phyloP scores from a whole-genome alignment of 1,140 invertebrate genomes.

The Bathynomus jamesi region DNA sequence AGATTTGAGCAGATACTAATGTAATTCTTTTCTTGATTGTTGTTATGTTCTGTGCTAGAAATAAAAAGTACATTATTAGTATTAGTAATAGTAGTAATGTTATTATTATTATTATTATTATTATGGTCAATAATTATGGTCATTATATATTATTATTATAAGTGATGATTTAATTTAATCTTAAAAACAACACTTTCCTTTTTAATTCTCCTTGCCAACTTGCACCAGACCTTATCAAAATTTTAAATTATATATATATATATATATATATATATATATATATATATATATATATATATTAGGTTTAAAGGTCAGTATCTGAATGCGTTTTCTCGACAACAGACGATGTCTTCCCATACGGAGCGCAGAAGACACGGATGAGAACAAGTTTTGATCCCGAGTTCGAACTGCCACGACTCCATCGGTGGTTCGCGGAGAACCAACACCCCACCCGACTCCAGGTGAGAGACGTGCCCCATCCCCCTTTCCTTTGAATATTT shows the following conservation, averaged over 20 bases:
- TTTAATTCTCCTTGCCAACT: too few species aligned
- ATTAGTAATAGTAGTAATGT: not conserved
- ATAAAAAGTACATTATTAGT: not conserved
- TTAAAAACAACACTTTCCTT: too few species aligned
- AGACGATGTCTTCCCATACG: slow-evolving; percentile 44
- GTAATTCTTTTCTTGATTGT: too few species aligned
- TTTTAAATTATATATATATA: slow-evolving; percentile 4
- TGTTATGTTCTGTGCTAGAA: too few species aligned
- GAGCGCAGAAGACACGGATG: slow-evolving; percentile 82
- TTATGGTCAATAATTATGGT: too few species aligned
- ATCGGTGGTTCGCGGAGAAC: slow-evolving; percentile 90
- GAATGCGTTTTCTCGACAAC: not conserved
- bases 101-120: not conserved
- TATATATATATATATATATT: slow-evolving; percentile 8
- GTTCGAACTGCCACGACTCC: slow-evolving; percentile 84
- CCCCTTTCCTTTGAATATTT: too few species aligned
- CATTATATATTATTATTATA: too few species aligned
- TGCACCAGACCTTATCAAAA: too few species aligned
- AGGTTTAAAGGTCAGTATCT: not conserved
- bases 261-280: slow-evolving; percentile 6
- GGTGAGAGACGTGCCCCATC: slow-evolving; percentile 39
- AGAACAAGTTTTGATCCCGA: slow-evolving; percentile 90
- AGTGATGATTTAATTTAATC: too few species aligned
- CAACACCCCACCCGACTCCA: slow-evolving; percentile 85
- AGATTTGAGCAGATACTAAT: too few species aligned